These are phyloP conservation scores for Monochamus alternatus DNA, from an alignment of 2,888 invertebrate genomes.

Conservation along the genomic window DNA sequence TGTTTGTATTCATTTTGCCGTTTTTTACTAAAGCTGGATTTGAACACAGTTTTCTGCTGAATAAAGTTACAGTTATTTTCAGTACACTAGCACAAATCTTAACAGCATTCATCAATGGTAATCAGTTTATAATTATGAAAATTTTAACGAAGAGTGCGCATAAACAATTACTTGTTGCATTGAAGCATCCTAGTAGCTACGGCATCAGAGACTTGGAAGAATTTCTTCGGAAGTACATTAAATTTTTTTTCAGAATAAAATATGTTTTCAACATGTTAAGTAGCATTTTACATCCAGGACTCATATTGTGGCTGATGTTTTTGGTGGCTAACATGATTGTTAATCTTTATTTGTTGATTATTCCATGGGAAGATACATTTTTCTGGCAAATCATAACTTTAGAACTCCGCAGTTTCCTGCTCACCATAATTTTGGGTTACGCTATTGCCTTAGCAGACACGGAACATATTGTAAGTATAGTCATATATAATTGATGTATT, in stretches of 20 bases:
- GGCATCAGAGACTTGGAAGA: not conserved
- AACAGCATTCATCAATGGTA: not conserved
- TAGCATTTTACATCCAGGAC: not conserved
- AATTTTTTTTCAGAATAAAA: not conserved
- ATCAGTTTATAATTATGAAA: not conserved
- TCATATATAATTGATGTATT: no score
- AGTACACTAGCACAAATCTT: not conserved
- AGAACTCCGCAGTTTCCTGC: not conserved
- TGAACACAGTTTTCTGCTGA: not conserved
- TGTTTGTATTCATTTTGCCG: not conserved
- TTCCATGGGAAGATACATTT: not conserved
- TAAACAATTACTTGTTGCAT: not conserved
- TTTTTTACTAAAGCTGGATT: not conserved
- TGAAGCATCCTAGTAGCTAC: not conserved
- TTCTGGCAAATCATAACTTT: not conserved
- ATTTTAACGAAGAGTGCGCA: not conserved
- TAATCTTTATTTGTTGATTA: constrained; percentile 3
- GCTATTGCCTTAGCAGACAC: not conserved
- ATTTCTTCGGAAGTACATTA: not conserved
- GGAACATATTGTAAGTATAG: not conserved
- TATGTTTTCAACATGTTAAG: not conserved
- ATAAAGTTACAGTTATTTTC: not conserved
- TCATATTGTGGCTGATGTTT: not conserved
- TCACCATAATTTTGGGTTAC: not conserved
- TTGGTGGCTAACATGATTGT: not conserved